Conservation (phyloP, 2,888 invertebrate genomes). For the Perithous albicinctus region DNA sequence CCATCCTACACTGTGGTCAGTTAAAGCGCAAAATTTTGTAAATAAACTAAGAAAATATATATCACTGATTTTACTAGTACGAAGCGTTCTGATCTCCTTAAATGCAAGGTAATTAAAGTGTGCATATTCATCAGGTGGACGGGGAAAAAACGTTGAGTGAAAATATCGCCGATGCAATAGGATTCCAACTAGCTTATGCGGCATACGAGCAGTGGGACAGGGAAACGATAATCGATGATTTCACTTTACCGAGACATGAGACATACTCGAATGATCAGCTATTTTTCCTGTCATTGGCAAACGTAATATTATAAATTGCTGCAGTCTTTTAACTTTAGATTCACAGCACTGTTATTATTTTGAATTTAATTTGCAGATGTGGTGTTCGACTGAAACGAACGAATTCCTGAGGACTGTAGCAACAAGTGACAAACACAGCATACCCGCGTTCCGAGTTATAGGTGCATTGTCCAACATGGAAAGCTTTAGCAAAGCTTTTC, state of each 20-base stretch:
- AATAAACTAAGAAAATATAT: too few relatives aligned
- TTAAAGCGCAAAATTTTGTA: too few relatives aligned
- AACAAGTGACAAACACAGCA: constrained; percentile 89
- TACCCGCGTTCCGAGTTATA: constrained; percentile 88
- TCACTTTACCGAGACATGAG: constrained; percentile 88
- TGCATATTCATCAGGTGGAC: constrained; percentile 81
- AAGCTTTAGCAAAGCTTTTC: constrained; percentile 88
- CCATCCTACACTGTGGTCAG: too few relatives aligned
- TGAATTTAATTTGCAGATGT: neutral
- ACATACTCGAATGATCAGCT: constrained; percentile 89
- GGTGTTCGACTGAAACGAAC: neutral
- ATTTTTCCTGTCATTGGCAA: constrained; percentile 88
- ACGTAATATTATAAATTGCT: constrained; percentile 8
- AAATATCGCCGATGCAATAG: constrained; percentile 90
- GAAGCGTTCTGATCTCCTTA: neutral
- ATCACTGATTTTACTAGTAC: too few relatives aligned
- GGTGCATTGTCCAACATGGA: constrained; percentile 88
- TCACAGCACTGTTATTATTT: neutral
- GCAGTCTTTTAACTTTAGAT: neutral
- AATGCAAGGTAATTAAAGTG: neutral
- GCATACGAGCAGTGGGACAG: constrained; percentile 85
- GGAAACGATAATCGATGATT: constrained; percentile 75
- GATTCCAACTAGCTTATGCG: constrained; percentile 89
- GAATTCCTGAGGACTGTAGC: constrained; percentile 87
- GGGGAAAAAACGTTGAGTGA: constrained; percentile 90